A percentile compares a stretch with the other conserved stretches of the same genome.
Conservation (phyloP, 1,140 invertebrate species). For the Dryas iulia region DNA sequence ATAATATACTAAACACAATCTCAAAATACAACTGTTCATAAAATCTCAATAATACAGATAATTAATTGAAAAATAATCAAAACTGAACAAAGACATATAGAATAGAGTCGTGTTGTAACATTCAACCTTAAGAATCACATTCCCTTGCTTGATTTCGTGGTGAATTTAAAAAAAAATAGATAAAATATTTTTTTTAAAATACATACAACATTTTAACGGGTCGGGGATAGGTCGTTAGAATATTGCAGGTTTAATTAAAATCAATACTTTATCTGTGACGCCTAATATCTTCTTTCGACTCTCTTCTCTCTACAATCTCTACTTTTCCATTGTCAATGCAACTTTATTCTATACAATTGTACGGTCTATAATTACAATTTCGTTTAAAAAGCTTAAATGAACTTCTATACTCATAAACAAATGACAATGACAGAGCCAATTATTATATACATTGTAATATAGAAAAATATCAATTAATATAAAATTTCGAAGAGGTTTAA, state of each 20-base stretch:
- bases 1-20: slow-evolving; percentile 4
- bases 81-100: background rate
- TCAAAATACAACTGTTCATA: background rate
- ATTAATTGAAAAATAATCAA: background rate
- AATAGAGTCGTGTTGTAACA: background rate
- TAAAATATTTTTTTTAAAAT: no score
- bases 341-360: background rate
- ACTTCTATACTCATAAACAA: background rate
- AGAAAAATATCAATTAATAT: background rate
- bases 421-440: background rate
- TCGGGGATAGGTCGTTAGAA: no score
- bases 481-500: no score
- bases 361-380: background rate
- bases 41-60: background rate
- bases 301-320: no score
- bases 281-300: background rate
- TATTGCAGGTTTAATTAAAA: background rate
- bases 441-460: background rate
- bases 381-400: background rate
- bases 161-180: background rate
- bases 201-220: background rate
- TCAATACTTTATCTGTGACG: background rate
- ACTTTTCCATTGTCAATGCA: background rate
- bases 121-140: background rate
- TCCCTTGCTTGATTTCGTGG: background rate